phyloP scores from a whole-genome alignment of 2,797 vertebrate genomes.

The Semotilus atromaculatus region DNA sequence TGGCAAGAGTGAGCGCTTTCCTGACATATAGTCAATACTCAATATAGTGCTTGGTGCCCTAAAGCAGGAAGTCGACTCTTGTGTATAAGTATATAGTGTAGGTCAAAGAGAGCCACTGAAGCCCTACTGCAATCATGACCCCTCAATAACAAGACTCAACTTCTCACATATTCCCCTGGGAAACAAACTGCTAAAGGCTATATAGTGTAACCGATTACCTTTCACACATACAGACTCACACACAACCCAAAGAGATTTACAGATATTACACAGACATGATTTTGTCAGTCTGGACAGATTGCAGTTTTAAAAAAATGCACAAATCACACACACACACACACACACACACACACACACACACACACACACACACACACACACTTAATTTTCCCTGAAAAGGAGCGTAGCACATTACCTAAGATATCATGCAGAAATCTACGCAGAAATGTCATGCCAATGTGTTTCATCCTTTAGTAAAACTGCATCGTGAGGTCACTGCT shows the following conservation, averaged over 20 bases:
- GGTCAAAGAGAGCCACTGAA: constrained; percentile 83
- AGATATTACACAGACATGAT: constrained; percentile 15
- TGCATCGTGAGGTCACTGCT: constrained; percentile 83
- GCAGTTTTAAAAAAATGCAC: constrained; percentile 16
- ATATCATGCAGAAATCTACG: constrained; percentile 48
- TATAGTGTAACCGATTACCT: constrained; percentile 47
- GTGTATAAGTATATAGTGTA: constrained; percentile 75
- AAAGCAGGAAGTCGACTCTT: constrained; percentile 77
- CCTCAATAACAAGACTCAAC: constrained; percentile 82
- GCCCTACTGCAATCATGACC: constrained; percentile 85
- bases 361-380: constrained; percentile 25
- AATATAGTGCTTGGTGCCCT: constrained; percentile 82
- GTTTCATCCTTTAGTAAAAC: constrained; percentile 83
- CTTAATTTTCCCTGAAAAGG: constrained; percentile 66
- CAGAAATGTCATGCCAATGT: constrained; percentile 75
- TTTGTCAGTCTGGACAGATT: constrained; percentile 10
- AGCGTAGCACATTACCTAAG: constrained; percentile 62
- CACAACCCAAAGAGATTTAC: constrained; percentile 16
- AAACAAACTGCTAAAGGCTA: constrained; percentile 73
- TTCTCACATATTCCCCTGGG: constrained; percentile 74
- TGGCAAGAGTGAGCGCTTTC: constrained; percentile 77
- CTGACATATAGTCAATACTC: constrained; percentile 86
- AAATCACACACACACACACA: constrained; percentile 20
- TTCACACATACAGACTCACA: constrained; percentile 36
- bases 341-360: no score